A percentile compares a stretch with the other conserved stretches of the same genome.
phyloP scores from a whole-genome alignment of 2,113 vertebrate species.

The Herpetotheres cachinnans region DNA sequence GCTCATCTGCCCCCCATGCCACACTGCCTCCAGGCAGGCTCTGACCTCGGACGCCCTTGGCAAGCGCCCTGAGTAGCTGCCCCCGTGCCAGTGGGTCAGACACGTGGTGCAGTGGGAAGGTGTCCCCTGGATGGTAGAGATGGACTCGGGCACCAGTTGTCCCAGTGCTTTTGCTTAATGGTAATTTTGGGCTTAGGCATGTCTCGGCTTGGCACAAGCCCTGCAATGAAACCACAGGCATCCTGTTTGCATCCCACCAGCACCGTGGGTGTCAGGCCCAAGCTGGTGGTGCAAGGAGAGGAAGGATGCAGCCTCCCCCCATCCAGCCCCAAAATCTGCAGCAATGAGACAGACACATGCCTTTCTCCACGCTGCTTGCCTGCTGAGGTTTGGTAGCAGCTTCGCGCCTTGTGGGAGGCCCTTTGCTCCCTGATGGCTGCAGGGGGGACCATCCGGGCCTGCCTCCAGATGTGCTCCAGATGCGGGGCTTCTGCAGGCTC shows the following conservation, averaged over 20 bases:
- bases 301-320: accelerated
- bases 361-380: accelerated
- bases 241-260: not conserved
- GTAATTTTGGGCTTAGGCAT: not conserved
- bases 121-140: not conserved
- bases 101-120: accelerated
- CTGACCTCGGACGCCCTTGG: not conserved
- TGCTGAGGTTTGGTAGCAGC: not conserved
- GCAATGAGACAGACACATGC: accelerated
- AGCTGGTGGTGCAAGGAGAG: accelerated
- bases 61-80: not conserved
- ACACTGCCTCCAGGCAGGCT: not conserved
- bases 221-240: not conserved
- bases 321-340: not conserved
- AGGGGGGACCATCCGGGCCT: accelerated
- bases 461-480: not conserved
- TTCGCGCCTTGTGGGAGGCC: accelerated
- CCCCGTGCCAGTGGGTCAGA: not conserved
- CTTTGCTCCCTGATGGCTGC: not conserved
- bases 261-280: accelerated
- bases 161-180: not conserved
- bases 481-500: not conserved
- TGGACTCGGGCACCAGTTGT: not conserved
- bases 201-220: not conserved
- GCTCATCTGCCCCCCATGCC: not conserved